phyloP scores from a whole-genome alignment of 2,888 invertebrate genomes.

The Hecatera dysodea region DNA sequence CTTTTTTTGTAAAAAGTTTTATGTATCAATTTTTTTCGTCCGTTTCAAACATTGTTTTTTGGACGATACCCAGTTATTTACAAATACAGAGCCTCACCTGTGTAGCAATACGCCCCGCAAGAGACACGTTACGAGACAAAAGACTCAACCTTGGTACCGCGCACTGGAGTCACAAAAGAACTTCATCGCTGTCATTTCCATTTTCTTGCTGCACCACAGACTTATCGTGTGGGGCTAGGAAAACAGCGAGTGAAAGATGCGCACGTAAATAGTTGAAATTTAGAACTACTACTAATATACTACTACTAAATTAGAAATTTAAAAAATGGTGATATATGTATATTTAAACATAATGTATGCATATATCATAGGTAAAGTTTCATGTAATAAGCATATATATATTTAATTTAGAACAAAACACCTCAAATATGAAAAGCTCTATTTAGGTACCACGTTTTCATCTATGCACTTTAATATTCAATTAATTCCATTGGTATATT shows the following conservation, averaged over 20 bases:
- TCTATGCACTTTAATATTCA: neutral
- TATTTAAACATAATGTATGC: neutral
- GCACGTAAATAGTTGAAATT: neutral
- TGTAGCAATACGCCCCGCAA: slow-evolving; percentile 15
- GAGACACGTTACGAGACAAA: slow-evolving; percentile 57
- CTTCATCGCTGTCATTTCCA: slow-evolving; percentile 84
- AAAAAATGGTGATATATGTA: too few species aligned
- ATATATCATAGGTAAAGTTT: too few species aligned
- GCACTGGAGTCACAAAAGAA: slow-evolving; percentile 78
- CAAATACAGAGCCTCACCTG: slow-evolving; percentile 15
- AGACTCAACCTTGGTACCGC: slow-evolving; percentile 62
- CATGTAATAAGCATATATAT: neutral
- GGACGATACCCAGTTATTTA: neutral
- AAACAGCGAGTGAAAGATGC: slow-evolving; percentile 36
- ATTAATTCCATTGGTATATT: neutral
- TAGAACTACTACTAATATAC: too few species aligned
- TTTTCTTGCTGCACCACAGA: slow-evolving; percentile 80
- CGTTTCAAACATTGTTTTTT: too few species aligned
- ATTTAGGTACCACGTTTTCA: neutral
- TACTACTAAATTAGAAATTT: too few species aligned
- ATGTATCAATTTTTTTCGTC: too few species aligned
- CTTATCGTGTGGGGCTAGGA: slow-evolving; percentile 71
- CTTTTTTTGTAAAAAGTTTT: too few species aligned
- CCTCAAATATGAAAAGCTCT: neutral
- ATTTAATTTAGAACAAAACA: neutral